Evolutionary conservation across 2,113 vertebrate species (phyloP), one percentile per base, ranked within the genome.

Genomic region (Sardina pilchardus): DNA sequence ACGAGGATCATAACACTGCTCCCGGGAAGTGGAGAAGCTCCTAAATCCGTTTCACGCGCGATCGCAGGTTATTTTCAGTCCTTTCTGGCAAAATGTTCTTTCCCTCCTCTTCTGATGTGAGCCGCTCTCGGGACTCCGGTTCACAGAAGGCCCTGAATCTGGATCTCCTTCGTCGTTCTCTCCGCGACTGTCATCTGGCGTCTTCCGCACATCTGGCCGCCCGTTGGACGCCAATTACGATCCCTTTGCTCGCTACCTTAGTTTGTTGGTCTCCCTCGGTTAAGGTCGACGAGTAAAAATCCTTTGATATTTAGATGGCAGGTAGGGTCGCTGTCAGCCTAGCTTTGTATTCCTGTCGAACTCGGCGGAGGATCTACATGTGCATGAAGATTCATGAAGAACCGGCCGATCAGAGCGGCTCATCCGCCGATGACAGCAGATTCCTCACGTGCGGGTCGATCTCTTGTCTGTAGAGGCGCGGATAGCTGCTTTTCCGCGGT

Each of bases 311-410:
- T 89, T 90, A 19, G 85, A 90, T 90, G 86, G 92, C 91, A 92
- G 92, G 91, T 90, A 90, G 89, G 89, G 91, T 91, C 90, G 89
- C 93, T 95, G 95, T 94, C 94, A 94, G 89, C 90, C 91, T 63
- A 50, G 90, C 90, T 90, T 91, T 91, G 93, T 94, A 92, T 92
- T 92, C 94, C 92, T 91, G 89, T 82, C 91, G 92, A 94, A 91
- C 93, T 92, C 93, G 92, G 50, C 88, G 90, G 92, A 84, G 90
- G 92, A 91, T 87, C 86, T 94, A 92, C 94, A 95, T 95, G 95
- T 95, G 95, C 91, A 91, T 83, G 82, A 34, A 87, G 89, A 93
- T 88, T 92, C 92, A 90, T 93, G 93, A 91, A 94, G 94, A 89
- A 88, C 93, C 92, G 91, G 91, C 91, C 90, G 90, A 89, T 92